Conservation (phyloP, 2,797 vertebrate genomes). For the Poeciliopsis infans region DNA sequence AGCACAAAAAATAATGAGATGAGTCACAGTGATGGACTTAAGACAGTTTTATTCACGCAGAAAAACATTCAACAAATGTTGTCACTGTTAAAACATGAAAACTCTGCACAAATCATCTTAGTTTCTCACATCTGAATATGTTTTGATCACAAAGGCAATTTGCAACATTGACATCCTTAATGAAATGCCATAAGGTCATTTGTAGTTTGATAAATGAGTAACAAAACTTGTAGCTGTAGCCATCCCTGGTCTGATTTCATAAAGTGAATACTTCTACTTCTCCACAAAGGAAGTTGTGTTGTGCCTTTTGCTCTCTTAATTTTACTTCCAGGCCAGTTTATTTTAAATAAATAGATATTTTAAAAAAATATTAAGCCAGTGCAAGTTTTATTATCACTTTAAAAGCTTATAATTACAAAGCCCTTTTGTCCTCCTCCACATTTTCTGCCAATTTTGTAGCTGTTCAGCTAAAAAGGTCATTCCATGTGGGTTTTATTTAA, state of each 20-base stretch:
- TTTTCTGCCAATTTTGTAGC: neutral
- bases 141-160: neutral
- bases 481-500: slow-evolving; percentile 2
- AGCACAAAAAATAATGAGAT: neutral
- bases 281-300: neutral
- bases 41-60: too few relatives aligned
- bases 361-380: neutral
- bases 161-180: too few relatives aligned
- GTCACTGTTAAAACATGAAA: neutral
- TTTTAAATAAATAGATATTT: neutral
- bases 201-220: too few relatives aligned
- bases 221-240: neutral
- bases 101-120: neutral
- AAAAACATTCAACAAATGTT: neutral
- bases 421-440: neutral
- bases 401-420: slow-evolving; percentile 7
- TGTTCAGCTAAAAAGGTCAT: slow-evolving; percentile 5
- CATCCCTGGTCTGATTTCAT: neutral
- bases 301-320: too few relatives aligned
- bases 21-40: neutral
- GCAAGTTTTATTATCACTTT: neutral
- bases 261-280: neutral
- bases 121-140: neutral
- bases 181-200: too few relatives aligned
- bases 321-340: neutral